A percentile compares a stretch with the other conserved stretches of the same genome.
Evolutionary conservation across 2,113 vertebrate genomes (phyloP).

Genomic region (Pampusana beccarii): DNA sequence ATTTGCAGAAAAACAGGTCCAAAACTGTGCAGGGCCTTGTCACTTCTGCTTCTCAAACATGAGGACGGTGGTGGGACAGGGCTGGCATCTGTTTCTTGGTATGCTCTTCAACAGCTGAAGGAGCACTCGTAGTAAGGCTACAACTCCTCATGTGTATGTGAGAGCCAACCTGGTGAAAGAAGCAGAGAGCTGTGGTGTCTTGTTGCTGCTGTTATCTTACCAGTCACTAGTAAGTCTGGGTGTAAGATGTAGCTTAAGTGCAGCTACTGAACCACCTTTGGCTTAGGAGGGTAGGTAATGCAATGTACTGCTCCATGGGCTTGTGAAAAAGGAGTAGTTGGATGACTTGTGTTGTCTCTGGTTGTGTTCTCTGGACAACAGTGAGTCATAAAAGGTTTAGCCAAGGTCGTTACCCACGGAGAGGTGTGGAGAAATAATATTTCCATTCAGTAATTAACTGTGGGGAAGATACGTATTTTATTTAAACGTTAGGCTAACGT

Average conservation of each 20-base stretch:
- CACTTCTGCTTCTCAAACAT: background rate
- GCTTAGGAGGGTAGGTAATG: background rate
- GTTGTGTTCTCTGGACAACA: background rate
- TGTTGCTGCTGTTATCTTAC: background rate
- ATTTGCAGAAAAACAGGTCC: background rate
- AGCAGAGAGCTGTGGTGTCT: background rate
- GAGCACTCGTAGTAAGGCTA: background rate
- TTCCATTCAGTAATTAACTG: background rate
- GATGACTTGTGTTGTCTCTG: background rate
- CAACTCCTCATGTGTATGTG: background rate
- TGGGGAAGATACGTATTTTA: background rate
- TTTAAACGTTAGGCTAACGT: background rate
- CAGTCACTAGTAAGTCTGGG: background rate
- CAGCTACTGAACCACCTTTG: background rate
- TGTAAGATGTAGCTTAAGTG: background rate
- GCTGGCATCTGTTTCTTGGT: background rate
- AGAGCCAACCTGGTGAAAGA: background rate
- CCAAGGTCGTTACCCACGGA: background rate
- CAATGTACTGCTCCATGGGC: fast-evolving
- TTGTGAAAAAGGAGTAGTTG: background rate
- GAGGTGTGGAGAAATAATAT: background rate
- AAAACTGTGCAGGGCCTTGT: background rate
- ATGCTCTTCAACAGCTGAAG: background rate
- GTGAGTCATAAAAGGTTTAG: background rate
- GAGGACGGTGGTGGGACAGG: background rate